phyloP scores from a whole-genome alignment of 92 coral and sea anemone genomes.

The Epizoanthus stellaris region DNA sequence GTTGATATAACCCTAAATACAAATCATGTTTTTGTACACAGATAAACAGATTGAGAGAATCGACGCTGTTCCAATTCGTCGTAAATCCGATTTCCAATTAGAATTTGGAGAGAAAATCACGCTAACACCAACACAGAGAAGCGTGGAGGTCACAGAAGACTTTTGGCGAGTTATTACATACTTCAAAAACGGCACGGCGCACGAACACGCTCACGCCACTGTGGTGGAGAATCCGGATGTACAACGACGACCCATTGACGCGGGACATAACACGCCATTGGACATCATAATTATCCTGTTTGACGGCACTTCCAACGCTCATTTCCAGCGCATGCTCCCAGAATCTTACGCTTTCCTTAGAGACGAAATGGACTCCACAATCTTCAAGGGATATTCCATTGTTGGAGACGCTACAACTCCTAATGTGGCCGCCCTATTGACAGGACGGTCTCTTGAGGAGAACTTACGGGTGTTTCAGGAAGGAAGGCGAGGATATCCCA shows the following conservation, averaged over 20 bases:
- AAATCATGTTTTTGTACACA: constrained; percentile 1
- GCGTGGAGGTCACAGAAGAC: constrained; percentile 51
- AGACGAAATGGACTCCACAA: constrained; percentile 53
- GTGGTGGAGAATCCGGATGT: constrained; percentile 70
- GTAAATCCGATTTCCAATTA: constrained; percentile 18
- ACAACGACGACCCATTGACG: constrained; percentile 45
- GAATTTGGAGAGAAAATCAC: constrained; percentile 17
- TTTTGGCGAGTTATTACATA: constrained; percentile 51
- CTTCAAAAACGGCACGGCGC: constrained; percentile 33
- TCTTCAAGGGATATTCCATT: constrained; percentile 69
- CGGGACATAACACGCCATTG: constrained; percentile 53
- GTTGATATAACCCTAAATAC: no score
- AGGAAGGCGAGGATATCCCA: constrained; percentile 62
- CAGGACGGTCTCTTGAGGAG: constrained; percentile 56
- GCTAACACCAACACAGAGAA: not conserved
- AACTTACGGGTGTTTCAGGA: constrained; percentile 52
- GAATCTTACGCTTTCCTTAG: constrained; percentile 59
- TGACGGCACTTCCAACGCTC: constrained; percentile 78
- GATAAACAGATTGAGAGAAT: constrained; percentile 10
- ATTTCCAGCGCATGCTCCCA: constrained; percentile 79
- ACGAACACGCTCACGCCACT: constrained; percentile 62
- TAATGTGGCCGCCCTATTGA: constrained; percentile 65
- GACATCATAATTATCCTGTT: constrained; percentile 64
- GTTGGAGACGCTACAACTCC: constrained; percentile 82
- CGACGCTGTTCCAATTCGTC: constrained; percentile 21